phyloP scores from a whole-genome alignment of 2,797 vertebrate species.

The Brachymystax lenok region DNA sequence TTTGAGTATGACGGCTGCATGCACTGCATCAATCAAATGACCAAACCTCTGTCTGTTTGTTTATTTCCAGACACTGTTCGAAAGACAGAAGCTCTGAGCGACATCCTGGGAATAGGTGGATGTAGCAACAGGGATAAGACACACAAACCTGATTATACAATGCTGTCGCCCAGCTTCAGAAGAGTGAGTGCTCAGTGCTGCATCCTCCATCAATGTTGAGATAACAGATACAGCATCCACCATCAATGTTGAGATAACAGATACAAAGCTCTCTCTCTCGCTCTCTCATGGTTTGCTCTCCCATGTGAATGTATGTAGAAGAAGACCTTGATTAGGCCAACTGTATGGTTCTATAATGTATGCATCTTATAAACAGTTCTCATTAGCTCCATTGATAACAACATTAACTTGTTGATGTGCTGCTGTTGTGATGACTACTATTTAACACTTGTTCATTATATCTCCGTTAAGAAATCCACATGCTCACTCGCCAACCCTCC shows the following conservation, averaged over 20 bases:
- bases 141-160: slow-evolving; percentile 35
- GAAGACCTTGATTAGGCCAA: neutral
- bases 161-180: slow-evolving; percentile 29
- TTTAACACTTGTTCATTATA: slow-evolving; percentile 1
- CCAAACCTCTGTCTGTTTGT: neutral
- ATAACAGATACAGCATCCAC: neutral
- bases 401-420: neutral
- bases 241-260: neutral
- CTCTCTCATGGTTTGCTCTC: neutral
- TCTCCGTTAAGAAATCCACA: slow-evolving; percentile 49
- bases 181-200: slow-evolving; percentile 19
- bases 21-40: neutral
- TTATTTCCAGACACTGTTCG: slow-evolving; percentile 74
- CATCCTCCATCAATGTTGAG: neutral
- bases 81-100: slow-evolving; percentile 80
- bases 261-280: neutral
- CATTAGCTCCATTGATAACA: neutral
- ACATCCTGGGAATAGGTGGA: slow-evolving; percentile 71
- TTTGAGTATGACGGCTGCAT: neutral
- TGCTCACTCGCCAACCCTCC: slow-evolving; percentile 38
- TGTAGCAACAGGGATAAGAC: slow-evolving; percentile 27
- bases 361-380: neutral
- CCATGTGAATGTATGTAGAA: neutral
- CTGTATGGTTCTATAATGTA: neutral
- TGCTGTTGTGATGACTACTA: neutral